Base-by-base conservation (phyloP, 2,797 vertebrate genomes). In the Hydrocynus forskahlii region DNA sequence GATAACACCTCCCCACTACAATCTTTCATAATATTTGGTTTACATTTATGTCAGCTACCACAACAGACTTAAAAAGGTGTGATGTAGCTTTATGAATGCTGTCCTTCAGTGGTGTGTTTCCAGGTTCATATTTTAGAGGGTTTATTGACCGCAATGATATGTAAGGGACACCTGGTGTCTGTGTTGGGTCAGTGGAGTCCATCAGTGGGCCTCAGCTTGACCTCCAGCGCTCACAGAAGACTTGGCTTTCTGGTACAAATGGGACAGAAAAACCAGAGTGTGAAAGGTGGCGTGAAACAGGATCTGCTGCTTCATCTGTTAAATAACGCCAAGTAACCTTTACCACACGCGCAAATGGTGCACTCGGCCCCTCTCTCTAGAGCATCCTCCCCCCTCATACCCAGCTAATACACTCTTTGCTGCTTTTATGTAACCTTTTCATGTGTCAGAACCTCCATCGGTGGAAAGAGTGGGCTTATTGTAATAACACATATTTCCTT, bases 291-390 rank as follows among this genome's bases (percentile, higher is more conserved):
- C 45, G 83, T 5, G 40, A 87, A 72, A 75, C 87, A 75, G 84
- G 84, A 88, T 83, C 21, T 85, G 84, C 88, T 78, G 84, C 81
- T 86, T 87, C 83, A 87, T 92, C 90, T 86, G 84, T 66, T 81
- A 90, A 90, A 90, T 84, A 84, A 89, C 81, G 85, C 87, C 55
- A 87, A 91, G 87, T 84, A 82, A 35, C 84, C 89, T 91, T 88
- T 89, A 78, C 81, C 69, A 80, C 64, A 77, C 81, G 71, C 48
- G 89, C 84, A 89, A 87, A 89, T 89, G 82, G 86, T 80, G 50
- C 81, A 68, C 66, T 84, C 80, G 84, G 86, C 78, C 81, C 80
- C 81, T 77, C 64, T 77, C 64, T 88, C 84, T 85, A 78, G 81
- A 85, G 81, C 72, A 71, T 66, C 85, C 80, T 75, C 74, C 75